Base-by-base conservation (phyloP, 2,113 vertebrate genomes). In the Oceanites oceanicus region DNA sequence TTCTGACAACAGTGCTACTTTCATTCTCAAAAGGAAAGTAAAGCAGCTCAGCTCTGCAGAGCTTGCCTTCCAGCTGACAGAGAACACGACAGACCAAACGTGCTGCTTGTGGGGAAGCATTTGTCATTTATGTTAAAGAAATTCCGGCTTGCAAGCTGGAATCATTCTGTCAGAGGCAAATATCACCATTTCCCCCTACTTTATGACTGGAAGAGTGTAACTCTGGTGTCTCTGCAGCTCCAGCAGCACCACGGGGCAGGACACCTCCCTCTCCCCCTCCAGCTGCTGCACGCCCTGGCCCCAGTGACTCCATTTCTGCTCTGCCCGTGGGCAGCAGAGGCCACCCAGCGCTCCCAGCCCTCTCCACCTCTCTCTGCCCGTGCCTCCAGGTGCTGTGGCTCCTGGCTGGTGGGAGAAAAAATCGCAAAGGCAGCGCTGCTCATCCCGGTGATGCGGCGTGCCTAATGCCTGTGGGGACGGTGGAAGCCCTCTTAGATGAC, bases 1-100 rank as follows among this genome's bases (percentile, higher is more conserved):
- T 91, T 94, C 86, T 97, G 86, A 89, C 49, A 97, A 92, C n/a
- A 75, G 38, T 75, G 65, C 76, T 93, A 94, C 95, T 97, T 97
- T 97, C 91, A 90, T 88, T 96, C 95, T 96, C 84, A 93, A 97
- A 97, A 91, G 88, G 97, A 96, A 96, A 97, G 92, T 87, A 92
- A 96, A 91, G 82, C 91, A 95, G 94, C 73, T 89, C 44, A 87
- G 76, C 73, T 70, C 77, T 96, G 92, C 93, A 94, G 18, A 80
- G 81, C 55, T 67, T 72, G 78, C 62, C 86, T 86, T 63, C 56
- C 83, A 97, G 83, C 74, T 77, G 90, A 68, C 68, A 94, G 80
- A 61, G 59, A 52, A 62, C 27, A 26, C 7, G 27, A 49, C 71
- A 78, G 45, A 49, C 66, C 13, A 10, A 47, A 55, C 26, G 25